Evolutionary conservation across 2,888 invertebrate genomes (phyloP).

Genomic region (Didymodactylos carnosus): DNA sequence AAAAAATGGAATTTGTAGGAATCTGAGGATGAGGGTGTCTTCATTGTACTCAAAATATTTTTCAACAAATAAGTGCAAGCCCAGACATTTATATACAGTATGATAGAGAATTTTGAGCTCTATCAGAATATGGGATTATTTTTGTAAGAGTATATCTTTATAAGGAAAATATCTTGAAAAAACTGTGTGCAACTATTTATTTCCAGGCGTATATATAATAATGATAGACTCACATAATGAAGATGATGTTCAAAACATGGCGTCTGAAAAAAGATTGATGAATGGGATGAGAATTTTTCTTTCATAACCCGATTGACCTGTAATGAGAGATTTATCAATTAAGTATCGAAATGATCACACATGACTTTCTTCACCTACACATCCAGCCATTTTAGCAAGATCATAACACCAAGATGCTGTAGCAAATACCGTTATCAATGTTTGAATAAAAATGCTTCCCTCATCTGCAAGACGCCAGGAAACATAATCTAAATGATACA

Average conservation of each 20-base stretch:
- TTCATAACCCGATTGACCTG: neutral
- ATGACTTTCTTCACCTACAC: neutral
- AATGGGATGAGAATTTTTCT: neutral
- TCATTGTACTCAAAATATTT: no score
- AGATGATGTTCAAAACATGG: neutral
- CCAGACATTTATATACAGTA: no score
- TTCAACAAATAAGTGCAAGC: no score
- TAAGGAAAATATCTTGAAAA: no score
- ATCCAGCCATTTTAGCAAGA: conserved; percentile 3
- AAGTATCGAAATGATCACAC: neutral
- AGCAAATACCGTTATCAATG: conserved; percentile 10
- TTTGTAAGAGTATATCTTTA: no score
- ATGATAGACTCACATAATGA: neutral
- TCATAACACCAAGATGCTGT: conserved; percentile 4
- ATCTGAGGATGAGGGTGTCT: no score
- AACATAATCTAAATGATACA: neutral
- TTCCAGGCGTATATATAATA: no score
- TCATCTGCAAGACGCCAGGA: conserved; percentile 1
- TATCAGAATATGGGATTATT: no score
- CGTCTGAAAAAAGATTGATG: neutral
- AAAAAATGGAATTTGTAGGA: no score
- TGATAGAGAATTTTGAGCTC: no score
- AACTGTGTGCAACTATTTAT: no score
- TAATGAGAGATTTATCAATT: neutral
- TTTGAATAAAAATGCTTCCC: conserved; percentile 10